Evolutionary conservation across 2,113 vertebrate genomes (phyloP).

Genomic region (Eptesicus fuscus): DNA sequence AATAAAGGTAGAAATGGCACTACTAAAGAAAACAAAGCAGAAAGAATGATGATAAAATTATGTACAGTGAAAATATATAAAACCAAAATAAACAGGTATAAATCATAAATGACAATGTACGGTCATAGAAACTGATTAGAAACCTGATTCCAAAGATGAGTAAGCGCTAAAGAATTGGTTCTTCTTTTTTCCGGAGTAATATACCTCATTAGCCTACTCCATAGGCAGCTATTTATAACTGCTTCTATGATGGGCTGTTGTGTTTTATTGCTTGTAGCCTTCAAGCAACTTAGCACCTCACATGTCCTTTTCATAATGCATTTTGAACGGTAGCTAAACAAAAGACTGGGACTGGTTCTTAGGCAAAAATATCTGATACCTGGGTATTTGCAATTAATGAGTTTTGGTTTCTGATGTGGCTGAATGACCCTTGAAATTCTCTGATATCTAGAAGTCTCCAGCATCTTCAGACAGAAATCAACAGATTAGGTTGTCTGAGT

Average conservation of each 20-base stretch:
- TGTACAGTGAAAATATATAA: conserved; percentile 68
- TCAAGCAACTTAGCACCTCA: not conserved
- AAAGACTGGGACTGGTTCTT: not conserved
- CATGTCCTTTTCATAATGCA: not conserved
- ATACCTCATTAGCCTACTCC: conserved; percentile 68
- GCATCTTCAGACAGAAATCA: conserved; percentile 34
- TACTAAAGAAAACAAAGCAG: conserved; percentile 69
- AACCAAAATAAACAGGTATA: conserved; percentile 80
- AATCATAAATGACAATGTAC: conserved; percentile 83
- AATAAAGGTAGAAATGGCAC: conserved; percentile 66
- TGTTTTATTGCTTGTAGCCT: not conserved
- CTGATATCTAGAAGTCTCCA: not conserved
- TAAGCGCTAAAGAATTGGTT: conserved; percentile 65
- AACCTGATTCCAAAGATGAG: conserved; percentile 80
- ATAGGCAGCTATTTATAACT: conserved; percentile 71
- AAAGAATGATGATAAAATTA: conserved; percentile 51
- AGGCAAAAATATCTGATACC: not conserved
- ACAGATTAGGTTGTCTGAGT: conserved; percentile 2
- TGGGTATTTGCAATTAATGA: not conserved
- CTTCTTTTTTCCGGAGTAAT: conserved; percentile 19
- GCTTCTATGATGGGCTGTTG: not conserved
- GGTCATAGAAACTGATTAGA: conserved; percentile 84
- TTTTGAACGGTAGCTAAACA: not conserved
- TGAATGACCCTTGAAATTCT: not conserved
- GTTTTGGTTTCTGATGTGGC: not conserved